A percentile compares a stretch with the other conserved stretches of the same genome.
Evolutionary conservation across 2,888 invertebrate species (phyloP).

Genomic region (Teleogryllus oceanicus): DNA sequence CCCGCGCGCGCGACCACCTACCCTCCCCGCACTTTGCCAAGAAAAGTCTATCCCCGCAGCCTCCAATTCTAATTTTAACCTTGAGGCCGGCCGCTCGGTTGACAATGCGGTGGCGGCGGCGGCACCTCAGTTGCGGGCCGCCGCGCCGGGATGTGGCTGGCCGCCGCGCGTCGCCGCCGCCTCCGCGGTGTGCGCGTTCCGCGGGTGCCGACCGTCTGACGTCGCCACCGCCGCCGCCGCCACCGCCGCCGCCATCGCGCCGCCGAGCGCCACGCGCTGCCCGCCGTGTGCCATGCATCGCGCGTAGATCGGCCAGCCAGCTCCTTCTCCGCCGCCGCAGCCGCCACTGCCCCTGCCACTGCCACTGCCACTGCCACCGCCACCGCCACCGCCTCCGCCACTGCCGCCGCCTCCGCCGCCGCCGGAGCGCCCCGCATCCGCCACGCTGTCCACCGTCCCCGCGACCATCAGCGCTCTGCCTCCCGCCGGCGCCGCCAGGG

Average conservation of each 20-base stretch:
- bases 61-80: not conserved
- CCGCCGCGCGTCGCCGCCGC: not conserved
- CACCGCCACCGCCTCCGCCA: not conserved
- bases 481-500: not conserved
- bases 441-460: not conserved
- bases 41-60: conserved; percentile 11
- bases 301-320: not conserved
- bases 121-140: conserved; percentile 11
- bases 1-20: not conserved
- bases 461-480: not conserved
- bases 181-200: not conserved
- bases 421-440: not conserved
- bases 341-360: not conserved
- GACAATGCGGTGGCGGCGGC: not conserved
- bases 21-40: not conserved
- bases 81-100: conserved; percentile 11
- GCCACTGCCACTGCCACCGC: not conserved
- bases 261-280: not conserved
- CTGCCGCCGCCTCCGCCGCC: not conserved
- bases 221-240: not conserved
- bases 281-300: not conserved
- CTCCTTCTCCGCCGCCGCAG: not conserved
- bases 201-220: not conserved
- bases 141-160: not conserved
- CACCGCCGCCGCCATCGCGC: not conserved